These are phyloP conservation scores for Embidobia sp. DNA, from an alignment of 2,888 invertebrate species.

Conservation along the genomic window DNA sequence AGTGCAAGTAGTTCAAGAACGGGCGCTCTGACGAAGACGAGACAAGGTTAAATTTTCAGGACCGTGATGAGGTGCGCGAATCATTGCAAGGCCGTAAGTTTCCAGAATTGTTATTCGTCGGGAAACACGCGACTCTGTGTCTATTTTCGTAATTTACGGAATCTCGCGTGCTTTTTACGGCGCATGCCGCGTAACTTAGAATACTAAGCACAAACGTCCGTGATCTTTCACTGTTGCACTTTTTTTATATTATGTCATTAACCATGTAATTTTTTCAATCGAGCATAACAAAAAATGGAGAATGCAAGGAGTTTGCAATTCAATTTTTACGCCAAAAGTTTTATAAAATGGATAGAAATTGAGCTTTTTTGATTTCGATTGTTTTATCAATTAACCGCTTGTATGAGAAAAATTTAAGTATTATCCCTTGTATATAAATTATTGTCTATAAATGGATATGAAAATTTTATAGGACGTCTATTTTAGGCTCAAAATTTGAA, in stretches of 20 bases:
- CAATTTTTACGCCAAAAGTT: background rate
- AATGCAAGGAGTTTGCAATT: background rate
- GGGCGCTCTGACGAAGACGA: conserved; percentile 62
- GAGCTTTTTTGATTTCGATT: too few relatives aligned
- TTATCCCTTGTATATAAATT: too few relatives aligned
- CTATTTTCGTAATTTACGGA: conserved; percentile 61
- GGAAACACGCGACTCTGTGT: conserved; percentile 46
- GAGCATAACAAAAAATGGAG: background rate
- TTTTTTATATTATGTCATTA: conserved; percentile 48
- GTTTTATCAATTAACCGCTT: too few relatives aligned
- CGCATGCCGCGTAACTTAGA: conserved; percentile 14
- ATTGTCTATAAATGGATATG: too few relatives aligned
- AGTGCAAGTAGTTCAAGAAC: conserved; percentile 65
- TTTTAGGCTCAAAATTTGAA: too few relatives aligned
- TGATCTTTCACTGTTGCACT: conserved; percentile 50
- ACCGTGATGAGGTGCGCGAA: conserved; percentile 49
- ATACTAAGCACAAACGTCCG: conserved; percentile 56
- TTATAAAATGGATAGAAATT: too few relatives aligned
- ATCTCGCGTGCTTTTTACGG: conserved; percentile 59
- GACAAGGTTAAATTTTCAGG: conserved; percentile 64
- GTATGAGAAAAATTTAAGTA: too few relatives aligned
- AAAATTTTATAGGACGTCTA: too few relatives aligned
- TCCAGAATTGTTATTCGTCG: conserved; percentile 51
- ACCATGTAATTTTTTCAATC: conserved; percentile 20
- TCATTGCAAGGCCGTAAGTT: conserved; percentile 54